These are phyloP conservation scores for Muschampia plurimacula DNA, from an alignment of 2,888 invertebrate species.

Conservation along the genomic window DNA sequence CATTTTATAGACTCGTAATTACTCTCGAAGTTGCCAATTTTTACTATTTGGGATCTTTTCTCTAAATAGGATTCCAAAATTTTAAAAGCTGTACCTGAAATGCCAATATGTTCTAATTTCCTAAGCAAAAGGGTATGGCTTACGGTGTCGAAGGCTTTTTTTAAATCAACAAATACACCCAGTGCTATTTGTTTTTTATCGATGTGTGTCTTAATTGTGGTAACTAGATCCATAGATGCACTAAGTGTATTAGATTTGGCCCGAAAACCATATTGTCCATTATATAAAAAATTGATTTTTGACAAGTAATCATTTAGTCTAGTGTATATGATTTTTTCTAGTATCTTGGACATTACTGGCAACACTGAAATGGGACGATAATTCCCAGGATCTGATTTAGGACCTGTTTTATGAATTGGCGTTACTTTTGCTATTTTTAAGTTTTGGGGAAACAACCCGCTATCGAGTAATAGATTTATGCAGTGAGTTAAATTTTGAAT, in stretches of 20 bases:
- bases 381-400: neutral
- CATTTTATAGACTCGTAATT: neutral
- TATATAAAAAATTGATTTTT: constrained; percentile 1
- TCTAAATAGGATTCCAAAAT: neutral
- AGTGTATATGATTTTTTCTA: constrained; percentile 6
- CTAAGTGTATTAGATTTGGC: neutral
- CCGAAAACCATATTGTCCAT: neutral
- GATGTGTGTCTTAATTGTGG: neutral
- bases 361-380: neutral
- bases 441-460: neutral
- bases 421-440: neutral
- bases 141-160: neutral
- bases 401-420: neutral
- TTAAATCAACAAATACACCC: neutral
- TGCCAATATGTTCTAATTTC: neutral
- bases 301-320: neutral
- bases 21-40: neutral
- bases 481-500: neutral
- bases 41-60: neutral
- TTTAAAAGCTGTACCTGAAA: neutral
- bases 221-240: neutral
- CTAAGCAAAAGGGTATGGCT: neutral
- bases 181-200: neutral
- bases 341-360: neutral
- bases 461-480: neutral